Evolutionary conservation across 2,113 vertebrate genomes (phyloP).

Genomic region (Tringa solitaria): DNA sequence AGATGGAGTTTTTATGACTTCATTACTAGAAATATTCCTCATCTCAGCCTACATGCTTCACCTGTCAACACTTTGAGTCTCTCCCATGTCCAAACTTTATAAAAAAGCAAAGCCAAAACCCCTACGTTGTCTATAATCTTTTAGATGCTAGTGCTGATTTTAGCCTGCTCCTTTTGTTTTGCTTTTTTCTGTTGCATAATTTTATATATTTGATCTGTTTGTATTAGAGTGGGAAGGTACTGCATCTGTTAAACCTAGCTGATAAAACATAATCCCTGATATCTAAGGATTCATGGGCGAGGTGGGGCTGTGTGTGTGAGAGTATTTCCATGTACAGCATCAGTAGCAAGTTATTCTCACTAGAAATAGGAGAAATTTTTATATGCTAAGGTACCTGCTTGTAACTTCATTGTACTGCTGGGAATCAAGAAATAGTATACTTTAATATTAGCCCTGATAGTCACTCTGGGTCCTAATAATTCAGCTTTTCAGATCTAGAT

Average conservation of each 20-base stretch:
- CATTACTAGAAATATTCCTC: background rate
- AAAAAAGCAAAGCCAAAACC: background rate
- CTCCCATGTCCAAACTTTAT: background rate
- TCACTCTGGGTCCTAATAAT: background rate
- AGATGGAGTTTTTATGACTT: background rate
- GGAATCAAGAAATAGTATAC: background rate
- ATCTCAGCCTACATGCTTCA: background rate
- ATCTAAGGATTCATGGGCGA: background rate
- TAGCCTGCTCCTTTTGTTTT: background rate
- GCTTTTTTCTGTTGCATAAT: background rate
- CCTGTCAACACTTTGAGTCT: background rate
- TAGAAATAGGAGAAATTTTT: background rate
- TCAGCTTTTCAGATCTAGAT: background rate
- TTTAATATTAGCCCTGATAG: background rate
- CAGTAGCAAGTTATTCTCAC: background rate
- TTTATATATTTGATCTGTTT: background rate
- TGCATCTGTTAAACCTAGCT: background rate
- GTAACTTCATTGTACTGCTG: background rate
- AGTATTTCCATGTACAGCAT: background rate
- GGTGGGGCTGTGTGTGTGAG: too few species aligned
- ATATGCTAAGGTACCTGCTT: background rate
- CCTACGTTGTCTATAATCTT: rapidly evolving
- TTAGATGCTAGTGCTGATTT: background rate
- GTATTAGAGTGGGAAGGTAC: background rate
- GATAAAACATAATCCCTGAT: background rate